Evolutionary conservation across 2,797 vertebrate genomes (phyloP), one percentile per base, ranked within the genome.

Genomic region (Myotis daubentonii): DNA sequence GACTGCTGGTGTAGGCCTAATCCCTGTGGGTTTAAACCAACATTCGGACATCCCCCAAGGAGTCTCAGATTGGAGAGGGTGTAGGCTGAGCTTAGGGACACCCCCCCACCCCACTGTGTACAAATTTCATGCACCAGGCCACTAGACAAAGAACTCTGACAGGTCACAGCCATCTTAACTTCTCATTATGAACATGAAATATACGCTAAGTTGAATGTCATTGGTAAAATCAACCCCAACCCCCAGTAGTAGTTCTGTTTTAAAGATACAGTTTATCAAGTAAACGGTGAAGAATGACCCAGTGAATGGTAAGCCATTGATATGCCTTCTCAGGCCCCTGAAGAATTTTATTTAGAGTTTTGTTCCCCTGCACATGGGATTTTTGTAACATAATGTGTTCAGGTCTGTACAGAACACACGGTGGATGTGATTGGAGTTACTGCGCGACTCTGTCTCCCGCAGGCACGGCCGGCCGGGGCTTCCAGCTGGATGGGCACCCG

Each of bases 111-210:
- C 47, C 1, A 11, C 47, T 12, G 2, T 13, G 47, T 47, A 47
- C 12, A 11, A 13, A 47, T 47, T 47, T 47, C 12, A 13, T 47
- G 47, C 47, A 47, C 47, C 12, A 13, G 47, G 47, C 47, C 47
- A 47, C 47, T 47, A 47, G 47, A 13, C 41, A 6, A 74, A 76
- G 86, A 94, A 80, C 33, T 95, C 44, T 79, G 79, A 93, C 93
- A 96, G 90, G 72, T 5, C 65, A 86, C 72, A 95, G 30, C 66
- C 33, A 97, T 91, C 23, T 38, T 91, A 94, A 87, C 28, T 82
- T 97, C 92, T 96, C 74, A 95, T 80, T 94, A 95, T 79, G 82
- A 74, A 20, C 80, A 89, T 91, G 47, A 91, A 83, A 72, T 38
- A 68, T 44, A 76, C 3, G 5, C 1, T 30, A 23, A 38, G 17